phyloP scores from a whole-genome alignment of 2,113 vertebrate genomes.

The Caracal caracal region DNA sequence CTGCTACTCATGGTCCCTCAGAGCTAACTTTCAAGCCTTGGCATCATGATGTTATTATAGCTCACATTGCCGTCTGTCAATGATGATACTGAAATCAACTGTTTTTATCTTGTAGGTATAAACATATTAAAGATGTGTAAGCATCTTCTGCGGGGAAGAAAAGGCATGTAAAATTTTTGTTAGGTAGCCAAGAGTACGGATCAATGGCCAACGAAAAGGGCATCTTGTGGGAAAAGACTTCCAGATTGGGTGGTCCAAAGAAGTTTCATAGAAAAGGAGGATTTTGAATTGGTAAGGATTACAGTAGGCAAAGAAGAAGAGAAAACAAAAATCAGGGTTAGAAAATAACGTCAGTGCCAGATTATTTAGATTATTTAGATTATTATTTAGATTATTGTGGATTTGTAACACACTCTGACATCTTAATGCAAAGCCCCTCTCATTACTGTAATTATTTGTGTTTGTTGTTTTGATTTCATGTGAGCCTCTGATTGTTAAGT shows the following conservation, averaged over 20 bases:
- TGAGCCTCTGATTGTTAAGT: not conserved
- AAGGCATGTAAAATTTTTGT: not conserved
- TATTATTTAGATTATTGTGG: not conserved
- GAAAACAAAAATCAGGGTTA: not conserved
- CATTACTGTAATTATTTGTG: not conserved
- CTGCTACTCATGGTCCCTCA: not conserved
- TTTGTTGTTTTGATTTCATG: slow-evolving; percentile 28
- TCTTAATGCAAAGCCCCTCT: not conserved
- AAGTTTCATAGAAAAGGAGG: not conserved
- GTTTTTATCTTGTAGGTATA: not conserved
- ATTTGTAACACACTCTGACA: not conserved
- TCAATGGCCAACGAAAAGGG: not conserved
- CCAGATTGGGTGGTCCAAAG: not conserved
- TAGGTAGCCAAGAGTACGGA: not conserved
- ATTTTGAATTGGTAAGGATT: not conserved
- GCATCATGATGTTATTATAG: not conserved
- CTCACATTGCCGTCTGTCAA: not conserved
- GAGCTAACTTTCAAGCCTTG: not conserved
- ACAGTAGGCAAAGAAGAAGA: not conserved
- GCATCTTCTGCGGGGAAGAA: not conserved
- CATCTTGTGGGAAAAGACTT: not conserved
- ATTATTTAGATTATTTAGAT: not conserved
- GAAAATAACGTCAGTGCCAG: not conserved
- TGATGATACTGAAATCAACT: not conserved
- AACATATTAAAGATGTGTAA: not conserved